Percentiles rank a stretch among this genome's conserved stretches.
phyloP scores from a whole-genome alignment of 1,140 invertebrate genomes.

The Formica exsecta region DNA sequence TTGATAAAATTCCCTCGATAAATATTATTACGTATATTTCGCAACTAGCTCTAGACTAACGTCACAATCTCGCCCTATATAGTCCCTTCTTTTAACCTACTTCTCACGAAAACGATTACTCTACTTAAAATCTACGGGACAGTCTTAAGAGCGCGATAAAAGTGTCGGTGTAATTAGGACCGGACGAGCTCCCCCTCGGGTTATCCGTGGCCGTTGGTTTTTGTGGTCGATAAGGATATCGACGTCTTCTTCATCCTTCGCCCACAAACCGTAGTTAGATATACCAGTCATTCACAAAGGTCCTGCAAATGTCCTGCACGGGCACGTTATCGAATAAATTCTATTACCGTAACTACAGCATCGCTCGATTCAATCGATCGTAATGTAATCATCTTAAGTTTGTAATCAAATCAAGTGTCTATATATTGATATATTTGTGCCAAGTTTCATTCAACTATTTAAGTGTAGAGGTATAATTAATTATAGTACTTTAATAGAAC shows the following conservation, averaged over 20 bases:
- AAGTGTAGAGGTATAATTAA: too few relatives aligned
- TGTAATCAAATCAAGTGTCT: neutral
- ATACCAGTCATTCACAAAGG: constrained; percentile 19
- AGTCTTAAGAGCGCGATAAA: constrained; percentile 29
- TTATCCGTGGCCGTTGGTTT: constrained; percentile 31
- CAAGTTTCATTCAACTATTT: too few relatives aligned
- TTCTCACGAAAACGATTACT: constrained; percentile 33
- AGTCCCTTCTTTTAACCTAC: constrained; percentile 49
- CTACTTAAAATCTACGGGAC: constrained; percentile 11
- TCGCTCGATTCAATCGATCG: neutral
- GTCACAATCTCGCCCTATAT: constrained; percentile 9
- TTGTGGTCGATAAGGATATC: constrained; percentile 37
- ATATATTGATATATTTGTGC: neutral
- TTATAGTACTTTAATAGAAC: too few relatives aligned
- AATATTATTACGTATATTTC: constrained; percentile 24
- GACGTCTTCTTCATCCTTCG: constrained; percentile 29
- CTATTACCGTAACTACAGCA: constrained; percentile 22
- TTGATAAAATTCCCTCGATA: constrained; percentile 29
- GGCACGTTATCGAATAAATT: constrained; percentile 53
- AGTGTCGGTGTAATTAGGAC: constrained; percentile 44
- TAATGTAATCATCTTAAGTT: constrained; percentile 25
- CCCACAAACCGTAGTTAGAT: constrained; percentile 10
- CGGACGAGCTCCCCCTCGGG: neutral
- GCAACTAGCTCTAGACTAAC: neutral
- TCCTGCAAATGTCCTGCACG: constrained; percentile 33